Evolutionary conservation across 2,113 vertebrate genomes (phyloP), one percentile per base, ranked within the genome.

Genomic region (Marmota flaviventris): DNA sequence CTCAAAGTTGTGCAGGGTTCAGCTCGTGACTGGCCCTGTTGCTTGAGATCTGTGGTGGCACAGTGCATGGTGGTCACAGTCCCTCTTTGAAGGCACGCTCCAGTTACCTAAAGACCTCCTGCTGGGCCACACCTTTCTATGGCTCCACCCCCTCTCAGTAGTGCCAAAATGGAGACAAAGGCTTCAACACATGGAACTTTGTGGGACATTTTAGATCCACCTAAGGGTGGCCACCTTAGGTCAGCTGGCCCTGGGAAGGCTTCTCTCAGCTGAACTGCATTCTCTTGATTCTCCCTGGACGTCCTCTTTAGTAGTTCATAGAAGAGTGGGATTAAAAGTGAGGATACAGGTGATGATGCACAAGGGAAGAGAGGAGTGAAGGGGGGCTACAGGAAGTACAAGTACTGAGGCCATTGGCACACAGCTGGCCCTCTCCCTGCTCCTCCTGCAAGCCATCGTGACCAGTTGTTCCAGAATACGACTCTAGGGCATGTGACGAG

Each of bases 1-100:
- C 0, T 87, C 63, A 70, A 1, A 17, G 24, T 24, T 69, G n/a
- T 81, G 37, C 13, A 25, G 8, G 63, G 29, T n/a, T 67, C 42
- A n/a, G 48, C 8, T 20, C 18, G 20, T 24, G 34, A 81, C 18
- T 53, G 16, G 24, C 16, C 51, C n/a, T 56, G 22, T 34, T 27
- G 27, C 24, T 67, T 9, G 2, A 58, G 53, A 29, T 53, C 61
- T 25, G 29, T 29, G 56, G 72, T 7, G 5, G 6, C 10, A 4
- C 1, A 22, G 1, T 32, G 1, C n/a, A 22, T 13, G 5, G 6
- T 39, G 18, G 37, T 6, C 29, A 20, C 2, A 51, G 67, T 25
- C 67, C 25, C 34, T 72, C 61, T 63, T 48, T 73, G 37, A 61
- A 2, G 4, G 13, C 6, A 48, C 6, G 0, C 25, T 5, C 51